Evolutionary conservation across 1,140 invertebrate genomes (phyloP), one percentile per base, ranked within the genome.

Genomic region (Drosophila ironensis): DNA sequence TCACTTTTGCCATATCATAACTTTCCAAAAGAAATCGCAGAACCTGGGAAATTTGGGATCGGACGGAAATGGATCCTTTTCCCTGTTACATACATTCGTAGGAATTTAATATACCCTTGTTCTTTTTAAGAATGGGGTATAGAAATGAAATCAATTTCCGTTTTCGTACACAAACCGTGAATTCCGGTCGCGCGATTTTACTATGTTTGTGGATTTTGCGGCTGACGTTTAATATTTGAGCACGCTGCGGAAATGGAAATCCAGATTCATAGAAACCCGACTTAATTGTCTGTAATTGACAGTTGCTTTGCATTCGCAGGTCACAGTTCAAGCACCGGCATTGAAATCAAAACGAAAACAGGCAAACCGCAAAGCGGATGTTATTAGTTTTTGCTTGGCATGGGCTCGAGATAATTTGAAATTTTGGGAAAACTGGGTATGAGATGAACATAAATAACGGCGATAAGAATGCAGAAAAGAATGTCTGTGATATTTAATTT

Each of bases 251-350:
- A 81, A 81, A 81, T 81, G 57, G 56, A 54, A 64, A 68, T 72
- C 63, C 78, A 48, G 44, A 81, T 81, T 84, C 61, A 77, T 72
- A 60, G 61, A 72, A 81, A 77, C 64, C 45, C 68, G 61, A 56
- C 81, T 72, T 81, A 81, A 84, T 81, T 81, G 72, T 54, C 61
- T 84, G 67, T 84, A 81, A 81, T 81, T 81, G 77, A 77, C 77
- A 77, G 50, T 42, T 73, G 78, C 41, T 81, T 63, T 57, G 45
- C 52, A 77, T 59, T 53, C 59, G 54, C 75, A 56, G 54, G 48
- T 56, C 46, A 40, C 75, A 56, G 54, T 53, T 56, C 46, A 40
- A 63, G 64, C 52, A 69, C 46, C 45, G 14, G 35, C 28, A 50
- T 51, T 38, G 16, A 64, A 64, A 64, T 66, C 35, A 35, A 64